Conservation (phyloP, 2,797 vertebrate genomes). For the Nasua narica region DNA sequence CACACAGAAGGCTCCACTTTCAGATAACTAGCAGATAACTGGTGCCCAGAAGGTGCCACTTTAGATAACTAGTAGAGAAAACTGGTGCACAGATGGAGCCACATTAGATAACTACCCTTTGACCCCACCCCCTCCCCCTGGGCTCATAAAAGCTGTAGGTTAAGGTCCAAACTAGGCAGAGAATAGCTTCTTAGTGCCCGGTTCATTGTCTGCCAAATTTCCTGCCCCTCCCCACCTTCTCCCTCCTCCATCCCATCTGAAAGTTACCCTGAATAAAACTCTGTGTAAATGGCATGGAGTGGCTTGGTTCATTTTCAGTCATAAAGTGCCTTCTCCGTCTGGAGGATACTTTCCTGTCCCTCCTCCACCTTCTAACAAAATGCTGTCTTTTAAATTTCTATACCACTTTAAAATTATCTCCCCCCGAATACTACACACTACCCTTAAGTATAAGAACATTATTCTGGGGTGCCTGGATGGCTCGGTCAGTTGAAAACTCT, state of each 20-base stretch:
- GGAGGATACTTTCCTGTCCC: not conserved
- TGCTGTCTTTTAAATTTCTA: not conserved
- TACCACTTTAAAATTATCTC: not conserved
- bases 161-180: not conserved
- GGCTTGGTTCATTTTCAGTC: not conserved
- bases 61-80: not conserved
- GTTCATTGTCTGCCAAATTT: not conserved
- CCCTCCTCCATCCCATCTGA: not conserved
- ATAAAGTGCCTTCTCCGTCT: not conserved
- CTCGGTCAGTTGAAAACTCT: too few relatives aligned
- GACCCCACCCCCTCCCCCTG: not conserved
- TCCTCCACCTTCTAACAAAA: not conserved
- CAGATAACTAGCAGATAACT: not conserved
- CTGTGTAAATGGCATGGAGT: not conserved
- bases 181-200: not conserved
- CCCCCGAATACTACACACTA: not conserved
- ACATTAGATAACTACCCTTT: not conserved
- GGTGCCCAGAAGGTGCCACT: not conserved
- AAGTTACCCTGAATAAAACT: not conserved
- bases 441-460: not conserved
- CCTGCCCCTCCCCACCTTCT: not conserved
- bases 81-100: not conserved
- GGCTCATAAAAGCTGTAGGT: not conserved
- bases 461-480: too few relatives aligned
- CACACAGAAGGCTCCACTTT: not conserved